Base-by-base conservation (phyloP, 2,113 vertebrate genomes). In the Etheostoma spectabile region DNA sequence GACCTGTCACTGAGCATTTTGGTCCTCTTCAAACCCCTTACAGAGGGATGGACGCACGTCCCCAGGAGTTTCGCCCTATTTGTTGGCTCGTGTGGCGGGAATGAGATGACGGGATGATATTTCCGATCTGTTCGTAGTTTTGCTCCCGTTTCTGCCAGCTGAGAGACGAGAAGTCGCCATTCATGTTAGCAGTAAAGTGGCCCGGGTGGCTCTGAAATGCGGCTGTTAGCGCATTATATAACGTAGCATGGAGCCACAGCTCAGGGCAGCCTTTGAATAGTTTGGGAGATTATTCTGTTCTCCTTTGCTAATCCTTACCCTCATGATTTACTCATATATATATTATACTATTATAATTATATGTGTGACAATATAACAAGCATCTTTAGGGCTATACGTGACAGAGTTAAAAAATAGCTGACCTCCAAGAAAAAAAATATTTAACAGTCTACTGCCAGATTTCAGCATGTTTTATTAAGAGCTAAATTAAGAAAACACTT, bases 1-100 rank as follows among this genome's bases (percentile, higher is more conserved):
- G 88, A 93, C 92, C 89, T 71, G 83, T 86, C 91, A 89, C 74
- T 74, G 85, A 91, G 88, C 88, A 89, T 86, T 86, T 88, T 84
- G 87, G 83, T 85, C 86, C 68, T 74, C 60, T 74, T 87, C 82
- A 80, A 82, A 90, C 86, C 86, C 81, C 85, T 73, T 64, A 75
- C 83, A 80, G 78, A 85, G 91, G 88, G 82, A 85, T 77, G 69
- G 61, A 57, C n/a, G 69, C 73, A 8, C 80, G 76, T 84, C 88
- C 88, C 87, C 83, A 57, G 30, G 91, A 85, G 90, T 85, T 80
- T 75, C 83, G 87, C 55, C 83, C 91, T 78, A 67, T 90, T 86
- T 91, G 79, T 89, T 74, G 64, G 66, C 79, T 87, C 24, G 38
- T 61, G 79, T 74, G 64, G 79, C 76, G 65, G 67, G 81, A 88